A percentile compares a stretch with the other conserved stretches of the same genome.
Evolutionary conservation across 1,140 invertebrate species (phyloP).

Genomic region (Macrocentrus cingulum): DNA sequence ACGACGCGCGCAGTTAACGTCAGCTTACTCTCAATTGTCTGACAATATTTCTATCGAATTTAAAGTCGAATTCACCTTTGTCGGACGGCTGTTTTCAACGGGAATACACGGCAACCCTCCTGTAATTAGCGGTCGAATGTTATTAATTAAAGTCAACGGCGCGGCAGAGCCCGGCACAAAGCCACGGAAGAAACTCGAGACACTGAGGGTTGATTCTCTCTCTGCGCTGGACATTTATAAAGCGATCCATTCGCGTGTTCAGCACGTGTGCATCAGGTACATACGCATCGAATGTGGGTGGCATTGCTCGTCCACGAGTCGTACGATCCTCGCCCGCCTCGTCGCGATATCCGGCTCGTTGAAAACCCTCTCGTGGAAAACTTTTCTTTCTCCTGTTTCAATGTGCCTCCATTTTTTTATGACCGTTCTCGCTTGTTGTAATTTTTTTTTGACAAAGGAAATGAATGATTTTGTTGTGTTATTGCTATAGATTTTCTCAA

Average conservation of each 20-base stretch:
- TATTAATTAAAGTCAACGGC: constrained; percentile 21
- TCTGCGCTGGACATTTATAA: constrained; percentile 12
- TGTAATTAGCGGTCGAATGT: constrained; percentile 25
- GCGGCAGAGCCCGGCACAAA: constrained; percentile 1
- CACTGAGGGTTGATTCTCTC: neutral
- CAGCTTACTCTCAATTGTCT: constrained; percentile 21
- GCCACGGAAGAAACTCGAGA: constrained; percentile 2
- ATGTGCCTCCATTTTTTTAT: no score
- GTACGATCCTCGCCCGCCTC: no score
- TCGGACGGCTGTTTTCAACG: no score
- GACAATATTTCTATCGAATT: constrained; percentile 5
- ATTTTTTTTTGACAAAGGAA: no score
- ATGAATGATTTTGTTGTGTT: no score
- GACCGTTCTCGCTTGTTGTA: no score
- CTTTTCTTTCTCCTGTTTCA: no score
- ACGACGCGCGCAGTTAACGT: constrained; percentile 21
- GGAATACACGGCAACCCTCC: neutral
- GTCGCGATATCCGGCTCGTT: no score
- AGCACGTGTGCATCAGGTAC: constrained; percentile 4
- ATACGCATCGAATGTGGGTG: constrained; percentile 19
- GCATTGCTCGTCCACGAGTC: neutral
- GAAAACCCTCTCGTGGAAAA: no score
- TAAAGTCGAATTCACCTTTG: neutral
- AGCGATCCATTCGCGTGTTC: constrained; percentile 13
- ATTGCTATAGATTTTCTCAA: no score